Base-by-base conservation (phyloP, 2,888 invertebrate species). In the Andrena bicolor region DNA sequence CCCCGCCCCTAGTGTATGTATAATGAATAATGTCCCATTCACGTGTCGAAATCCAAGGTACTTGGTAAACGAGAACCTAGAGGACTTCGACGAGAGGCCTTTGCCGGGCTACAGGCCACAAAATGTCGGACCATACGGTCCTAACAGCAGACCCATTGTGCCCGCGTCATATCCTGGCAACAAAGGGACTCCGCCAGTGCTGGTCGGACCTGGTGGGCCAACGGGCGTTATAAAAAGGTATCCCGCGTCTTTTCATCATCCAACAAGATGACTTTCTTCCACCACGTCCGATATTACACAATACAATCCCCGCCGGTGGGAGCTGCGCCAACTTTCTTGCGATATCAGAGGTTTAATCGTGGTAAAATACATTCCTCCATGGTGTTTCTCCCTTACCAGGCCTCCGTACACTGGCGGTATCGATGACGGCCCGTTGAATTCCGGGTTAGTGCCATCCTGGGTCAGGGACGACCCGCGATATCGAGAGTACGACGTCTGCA, bases 181-280 rank as follows among this genome's bases (percentile, higher is more conserved):
- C 77, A 86, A 83, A 65, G 85, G 80, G 64, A 56, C 56, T 10
- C 56, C 56, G 23, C 56, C 56, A 56, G 80, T 95, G 28, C 88
- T 95, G 16, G 94, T 94, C 0, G 95, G 95, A 13, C 95, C 95
- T 1, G 94, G 94, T 0, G 95, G 95, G n/a, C 95, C 95, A 83
- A 95, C 95, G 71, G 95, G 95, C 91, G 93, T 95, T 89, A 93
- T 94, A 53, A 94, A 94, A 48, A 88, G 93, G 88, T 93, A 91
- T 76, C 23, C 66, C 66, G 72, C 66, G 68, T 80, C 72, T 71
- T 56, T 73, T 74, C 41, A 41, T 41, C 41, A 41, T 41, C 16
- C 13, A 16, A 41, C 41, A 41, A 41, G 41, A 41, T 41, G 41
- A 41, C 41, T 41, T 41, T 41, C 41, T 41, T 41, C 41, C 41